phyloP scores from a whole-genome alignment of 1,140 invertebrate species.

The Macrobrachium rosenbergii region DNA sequence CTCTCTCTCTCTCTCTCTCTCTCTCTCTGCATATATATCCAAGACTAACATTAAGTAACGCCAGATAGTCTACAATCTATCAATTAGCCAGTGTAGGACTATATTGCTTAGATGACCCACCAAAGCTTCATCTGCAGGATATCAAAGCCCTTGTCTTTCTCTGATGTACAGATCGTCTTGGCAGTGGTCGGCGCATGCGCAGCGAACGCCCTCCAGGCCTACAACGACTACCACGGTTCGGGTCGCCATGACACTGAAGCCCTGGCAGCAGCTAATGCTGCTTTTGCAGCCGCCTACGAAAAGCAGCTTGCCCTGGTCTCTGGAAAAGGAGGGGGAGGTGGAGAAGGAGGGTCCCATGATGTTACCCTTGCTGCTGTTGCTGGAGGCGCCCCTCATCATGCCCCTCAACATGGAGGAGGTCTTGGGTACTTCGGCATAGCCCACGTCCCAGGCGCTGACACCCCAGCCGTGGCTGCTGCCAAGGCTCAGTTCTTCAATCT shows the following conservation, averaged over 20 bases:
- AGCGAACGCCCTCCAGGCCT: conserved; percentile 1
- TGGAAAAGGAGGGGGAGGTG: too few relatives aligned
- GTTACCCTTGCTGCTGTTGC: background rate
- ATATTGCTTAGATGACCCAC: too few relatives aligned
- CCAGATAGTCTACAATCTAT: too few relatives aligned
- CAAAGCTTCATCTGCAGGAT: background rate
- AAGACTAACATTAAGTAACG: too few relatives aligned
- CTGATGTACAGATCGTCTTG: conserved; percentile 20
- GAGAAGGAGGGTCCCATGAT: background rate
- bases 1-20: too few relatives aligned
- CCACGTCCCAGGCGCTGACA: background rate
- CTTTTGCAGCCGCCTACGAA: conserved; percentile 14
- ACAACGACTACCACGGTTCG: conserved; percentile 2
- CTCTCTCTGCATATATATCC: too few relatives aligned
- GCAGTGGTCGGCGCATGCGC: conserved; percentile 46
- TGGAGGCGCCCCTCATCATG: background rate
- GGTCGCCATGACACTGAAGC: background rate
- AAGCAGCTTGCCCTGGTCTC: conserved; percentile 1
- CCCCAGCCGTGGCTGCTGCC: conserved; percentile 19
- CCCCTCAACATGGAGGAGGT: background rate
- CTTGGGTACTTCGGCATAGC: background rate
- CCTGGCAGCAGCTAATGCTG: conserved; percentile 1
- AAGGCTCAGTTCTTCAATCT: conserved; percentile 19
- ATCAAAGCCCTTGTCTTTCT: background rate
- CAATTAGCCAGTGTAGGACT: too few relatives aligned